phyloP scores from a whole-genome alignment of 30 jellyfish, hydroid and myxozoan species.

The Cassiopea xamachana region DNA sequence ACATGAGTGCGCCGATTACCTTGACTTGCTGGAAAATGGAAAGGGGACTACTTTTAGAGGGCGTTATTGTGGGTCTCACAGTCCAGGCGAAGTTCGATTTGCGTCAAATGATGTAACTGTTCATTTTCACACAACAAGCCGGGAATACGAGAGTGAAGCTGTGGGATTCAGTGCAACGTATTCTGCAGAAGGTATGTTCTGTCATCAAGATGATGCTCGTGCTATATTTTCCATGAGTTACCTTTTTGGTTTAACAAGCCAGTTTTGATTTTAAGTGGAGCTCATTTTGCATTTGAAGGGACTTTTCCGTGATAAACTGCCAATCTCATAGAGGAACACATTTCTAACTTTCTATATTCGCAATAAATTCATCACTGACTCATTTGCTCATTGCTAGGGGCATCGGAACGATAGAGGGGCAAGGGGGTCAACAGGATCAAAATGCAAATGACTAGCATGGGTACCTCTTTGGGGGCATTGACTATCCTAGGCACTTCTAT shows the following conservation, averaged over 20 bases:
- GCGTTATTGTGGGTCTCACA: constrained; percentile 83
- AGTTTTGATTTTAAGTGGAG: background rate
- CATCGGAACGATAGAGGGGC: too few species aligned
- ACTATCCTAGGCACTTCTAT: too few species aligned
- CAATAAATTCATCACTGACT: too few species aligned
- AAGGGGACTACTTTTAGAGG: constrained; percentile 67
- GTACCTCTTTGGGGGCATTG: too few species aligned
- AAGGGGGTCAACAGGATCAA: too few species aligned
- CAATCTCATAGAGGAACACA: too few species aligned
- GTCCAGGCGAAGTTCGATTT: constrained; percentile 76
- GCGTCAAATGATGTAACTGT: constrained; percentile 65
- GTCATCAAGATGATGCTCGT: background rate
- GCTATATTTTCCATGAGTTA: background rate
- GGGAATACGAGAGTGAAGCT: background rate
- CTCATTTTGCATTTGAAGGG: too few species aligned
- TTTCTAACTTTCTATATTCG: too few species aligned
- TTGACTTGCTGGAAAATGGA: constrained; percentile 79
- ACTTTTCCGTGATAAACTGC: too few species aligned
- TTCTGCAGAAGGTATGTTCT: constrained; percentile 76
- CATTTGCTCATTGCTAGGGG: too few species aligned
- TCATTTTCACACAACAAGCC: constrained; percentile 74
- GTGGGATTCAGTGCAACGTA: constrained; percentile 85
- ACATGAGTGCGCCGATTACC: constrained; percentile 82
- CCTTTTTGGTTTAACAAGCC: background rate
- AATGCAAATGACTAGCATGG: too few species aligned